Percentiles rank a stretch among this genome's conserved stretches.
These are phyloP conservation scores for Anthopleura xanthogrammica DNA, from an alignment of 92 coral and sea anemone species.

Conservation along the genomic window DNA sequence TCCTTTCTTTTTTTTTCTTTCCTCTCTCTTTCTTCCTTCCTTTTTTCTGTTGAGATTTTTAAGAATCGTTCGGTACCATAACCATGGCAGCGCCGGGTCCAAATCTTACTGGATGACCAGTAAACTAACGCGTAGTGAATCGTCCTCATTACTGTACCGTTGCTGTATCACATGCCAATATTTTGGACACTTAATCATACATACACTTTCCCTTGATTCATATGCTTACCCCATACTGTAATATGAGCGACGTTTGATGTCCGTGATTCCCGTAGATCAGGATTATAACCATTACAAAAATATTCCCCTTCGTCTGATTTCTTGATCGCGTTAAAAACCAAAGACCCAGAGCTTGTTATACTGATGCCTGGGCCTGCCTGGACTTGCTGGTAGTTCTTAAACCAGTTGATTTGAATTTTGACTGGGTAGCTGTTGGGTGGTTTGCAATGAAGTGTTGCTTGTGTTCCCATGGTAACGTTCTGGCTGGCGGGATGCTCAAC, in stretches of 20 bases:
- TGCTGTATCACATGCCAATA: not conserved
- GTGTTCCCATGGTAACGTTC: conserved; percentile 68
- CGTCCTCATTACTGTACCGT: not conserved
- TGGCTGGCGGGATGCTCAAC: conserved; percentile 64
- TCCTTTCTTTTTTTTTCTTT: not conserved
- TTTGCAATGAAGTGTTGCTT: conserved; percentile 56
- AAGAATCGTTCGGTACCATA: not conserved
- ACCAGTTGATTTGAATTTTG: conserved; percentile 73
- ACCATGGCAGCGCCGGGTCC: not conserved
- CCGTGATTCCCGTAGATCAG: conserved; percentile 45
- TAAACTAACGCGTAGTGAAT: not conserved
- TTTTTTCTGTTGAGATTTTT: not conserved
- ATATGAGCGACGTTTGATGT: conserved; percentile 64
- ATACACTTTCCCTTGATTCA: not conserved
- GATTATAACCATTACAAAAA: conserved; percentile 83
- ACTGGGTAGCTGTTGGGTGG: conserved; percentile 84
- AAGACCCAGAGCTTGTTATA: conserved; percentile 70
- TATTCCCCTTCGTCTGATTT: conserved; percentile 92
- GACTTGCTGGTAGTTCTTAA: conserved; percentile 69
- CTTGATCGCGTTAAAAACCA: conserved; percentile 57
- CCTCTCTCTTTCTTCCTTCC: not conserved
- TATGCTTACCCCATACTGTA: conserved; percentile 76
- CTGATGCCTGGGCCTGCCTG: conserved; percentile 45
- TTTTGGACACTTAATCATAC: too few species aligned
- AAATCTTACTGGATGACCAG: not conserved